Evolutionary conservation across 2,888 invertebrate species (phyloP), one percentile per base, ranked within the genome.

Genomic region (Furcula furcula): DNA sequence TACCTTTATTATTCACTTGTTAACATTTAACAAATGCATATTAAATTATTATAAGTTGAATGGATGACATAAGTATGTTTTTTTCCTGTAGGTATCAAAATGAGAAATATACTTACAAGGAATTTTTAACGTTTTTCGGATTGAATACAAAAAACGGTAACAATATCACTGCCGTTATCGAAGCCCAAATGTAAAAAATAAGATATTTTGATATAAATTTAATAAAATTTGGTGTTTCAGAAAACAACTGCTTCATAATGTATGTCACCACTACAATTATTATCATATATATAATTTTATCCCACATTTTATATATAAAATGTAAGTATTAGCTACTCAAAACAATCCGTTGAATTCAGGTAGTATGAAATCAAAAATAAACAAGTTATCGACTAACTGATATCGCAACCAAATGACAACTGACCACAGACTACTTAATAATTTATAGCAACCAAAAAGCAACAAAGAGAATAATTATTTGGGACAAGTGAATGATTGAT

Each of bases 141-240:
- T 86, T 85, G 41, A 90, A 84, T 34, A 85, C 81, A 53, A 88
- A 89, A 63, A 88, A 84, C 16, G 89, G 89, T 51, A 89, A 63
- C 40, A 85, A 65, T 53, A 89, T 58, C 45, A 88, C 62, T 41
- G 87, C 76, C 23, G 81, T 73, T 38, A 84, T 40, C 21, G 89
- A 89, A 43, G 82, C 66, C 70, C 77, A 77, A 44, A 89, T 72
- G 51, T 86, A 89, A 62, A 87, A 89, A 22, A 88, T 59, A 13
- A 89, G 71, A 56, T 89, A 89, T 68, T 89, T 90, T 16, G 82
- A 81, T 60, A 89, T 81, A 57, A 88, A 89, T 60, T 89, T 90
- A 26, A 89, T 72, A 51, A 80, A 76, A 73, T 89, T 89, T 35
- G 89, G 87, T 27, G 86, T 88, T 58, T 88, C 86, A 28, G 89